phyloP scores from a whole-genome alignment of 2,888 invertebrate genomes.

The Apodemia hepburni region DNA sequence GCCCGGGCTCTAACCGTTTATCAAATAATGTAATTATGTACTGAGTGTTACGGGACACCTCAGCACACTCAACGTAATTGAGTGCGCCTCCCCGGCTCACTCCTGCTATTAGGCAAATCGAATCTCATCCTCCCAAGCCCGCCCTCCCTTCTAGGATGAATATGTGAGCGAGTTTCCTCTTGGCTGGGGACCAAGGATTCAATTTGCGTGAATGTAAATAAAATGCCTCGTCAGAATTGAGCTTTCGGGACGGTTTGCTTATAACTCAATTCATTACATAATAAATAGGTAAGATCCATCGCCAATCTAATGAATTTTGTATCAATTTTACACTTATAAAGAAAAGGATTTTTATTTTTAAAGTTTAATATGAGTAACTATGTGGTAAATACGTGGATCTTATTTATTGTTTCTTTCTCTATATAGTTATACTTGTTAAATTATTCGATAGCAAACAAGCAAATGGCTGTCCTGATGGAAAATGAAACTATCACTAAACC shows the following conservation, averaged over 20 bases:
- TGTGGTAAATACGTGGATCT: no score
- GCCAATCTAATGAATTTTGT: neutral
- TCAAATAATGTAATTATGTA: slow-evolving; percentile 78
- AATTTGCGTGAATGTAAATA: slow-evolving; percentile 75
- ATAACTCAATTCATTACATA: slow-evolving; percentile 29
- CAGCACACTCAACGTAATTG: slow-evolving; percentile 71
- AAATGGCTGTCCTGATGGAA: no score
- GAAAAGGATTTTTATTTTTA: neutral
- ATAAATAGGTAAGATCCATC: slow-evolving; percentile 7
- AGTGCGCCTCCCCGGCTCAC: slow-evolving; percentile 62
- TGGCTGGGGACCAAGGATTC: slow-evolving; percentile 71
- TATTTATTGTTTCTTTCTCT: no score
- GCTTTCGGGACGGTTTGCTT: slow-evolving; percentile 16
- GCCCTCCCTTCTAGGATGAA: slow-evolving; percentile 40
- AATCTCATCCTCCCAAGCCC: slow-evolving; percentile 55
- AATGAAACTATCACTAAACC: no score
- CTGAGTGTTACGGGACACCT: slow-evolving; percentile 69
- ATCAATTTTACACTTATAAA: slow-evolving; percentile 10
- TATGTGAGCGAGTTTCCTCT: slow-evolving; percentile 47
- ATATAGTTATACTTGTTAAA: no score
- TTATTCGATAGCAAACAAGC: no score
- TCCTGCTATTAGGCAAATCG: slow-evolving; percentile 77
- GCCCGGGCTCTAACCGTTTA: slow-evolving; percentile 49
- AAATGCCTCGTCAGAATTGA: slow-evolving; percentile 48
- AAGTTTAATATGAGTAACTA: no score